Conservation (phyloP, 2,113 vertebrate species). For the Marmota monax region DNA sequence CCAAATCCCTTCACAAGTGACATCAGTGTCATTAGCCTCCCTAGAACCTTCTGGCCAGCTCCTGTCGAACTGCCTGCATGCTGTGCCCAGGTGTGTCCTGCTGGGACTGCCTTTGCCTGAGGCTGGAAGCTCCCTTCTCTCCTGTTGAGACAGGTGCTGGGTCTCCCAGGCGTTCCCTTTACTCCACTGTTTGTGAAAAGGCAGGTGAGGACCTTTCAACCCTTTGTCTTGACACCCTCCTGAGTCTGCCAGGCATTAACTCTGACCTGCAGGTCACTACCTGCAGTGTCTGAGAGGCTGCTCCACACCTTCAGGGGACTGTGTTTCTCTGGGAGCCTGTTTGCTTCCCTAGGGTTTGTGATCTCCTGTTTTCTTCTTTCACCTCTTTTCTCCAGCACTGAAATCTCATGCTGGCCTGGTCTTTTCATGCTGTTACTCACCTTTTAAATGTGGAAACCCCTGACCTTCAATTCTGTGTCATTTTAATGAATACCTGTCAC, state of each 20-base stretch:
- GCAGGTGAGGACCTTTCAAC: accelerated
- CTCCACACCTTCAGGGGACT: background rate
- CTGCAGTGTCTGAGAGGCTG: no score
- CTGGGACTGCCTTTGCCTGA: background rate
- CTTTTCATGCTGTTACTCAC: background rate
- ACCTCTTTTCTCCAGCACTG: background rate
- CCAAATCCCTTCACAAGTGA: background rate
- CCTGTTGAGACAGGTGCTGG: background rate
- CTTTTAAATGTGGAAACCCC: background rate
- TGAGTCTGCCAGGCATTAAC: no score
- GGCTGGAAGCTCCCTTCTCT: background rate
- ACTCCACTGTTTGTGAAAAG: background rate
- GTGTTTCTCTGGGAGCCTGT: background rate
- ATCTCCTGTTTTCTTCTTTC: background rate
- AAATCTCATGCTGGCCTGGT: background rate
- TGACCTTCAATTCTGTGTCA: accelerated
- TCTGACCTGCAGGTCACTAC: background rate
- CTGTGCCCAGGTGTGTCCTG: background rate
- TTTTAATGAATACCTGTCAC: no score
- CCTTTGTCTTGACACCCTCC: background rate
- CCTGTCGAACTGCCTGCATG: accelerated
- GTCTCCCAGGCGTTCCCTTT: no score
- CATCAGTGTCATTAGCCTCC: background rate
- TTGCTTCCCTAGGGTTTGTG: background rate
- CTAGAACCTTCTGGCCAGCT: no score